These are phyloP conservation scores for Quiscalus mexicanus DNA, from an alignment of 2,113 vertebrate species.

Conservation along the genomic window DNA sequence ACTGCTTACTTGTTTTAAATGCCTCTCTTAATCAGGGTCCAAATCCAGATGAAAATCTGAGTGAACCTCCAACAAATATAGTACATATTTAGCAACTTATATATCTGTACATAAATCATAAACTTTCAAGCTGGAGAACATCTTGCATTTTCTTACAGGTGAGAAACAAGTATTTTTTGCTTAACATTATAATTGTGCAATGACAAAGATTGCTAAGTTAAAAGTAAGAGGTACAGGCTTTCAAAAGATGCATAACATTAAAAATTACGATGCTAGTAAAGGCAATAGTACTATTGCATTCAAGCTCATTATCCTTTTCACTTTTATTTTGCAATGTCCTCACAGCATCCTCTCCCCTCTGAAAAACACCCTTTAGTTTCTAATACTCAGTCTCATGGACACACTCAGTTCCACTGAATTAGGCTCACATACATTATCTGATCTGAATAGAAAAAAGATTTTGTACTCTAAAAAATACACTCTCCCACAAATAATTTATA, in stretches of 20 bases:
- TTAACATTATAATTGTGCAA: neutral
- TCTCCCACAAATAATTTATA: neutral
- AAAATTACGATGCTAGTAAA: neutral
- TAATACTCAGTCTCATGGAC: neutral
- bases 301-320: neutral
- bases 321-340: neutral
- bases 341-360: neutral
- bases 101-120: neutral
- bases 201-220: neutral
- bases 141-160: neutral
- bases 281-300: neutral
- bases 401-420: neutral
- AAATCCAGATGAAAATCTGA: neutral
- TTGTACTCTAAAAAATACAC: neutral
- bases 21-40: neutral
- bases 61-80: neutral
- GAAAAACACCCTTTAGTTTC: neutral
- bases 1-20: neutral
- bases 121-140: neutral
- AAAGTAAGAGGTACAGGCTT: neutral
- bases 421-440: neutral
- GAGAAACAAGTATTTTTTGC: neutral
- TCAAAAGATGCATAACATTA: neutral
- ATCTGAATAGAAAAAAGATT: neutral
- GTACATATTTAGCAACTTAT: neutral